phyloP scores from a whole-genome alignment of 1,140 invertebrate genomes.

The Dreissena polymorpha region DNA sequence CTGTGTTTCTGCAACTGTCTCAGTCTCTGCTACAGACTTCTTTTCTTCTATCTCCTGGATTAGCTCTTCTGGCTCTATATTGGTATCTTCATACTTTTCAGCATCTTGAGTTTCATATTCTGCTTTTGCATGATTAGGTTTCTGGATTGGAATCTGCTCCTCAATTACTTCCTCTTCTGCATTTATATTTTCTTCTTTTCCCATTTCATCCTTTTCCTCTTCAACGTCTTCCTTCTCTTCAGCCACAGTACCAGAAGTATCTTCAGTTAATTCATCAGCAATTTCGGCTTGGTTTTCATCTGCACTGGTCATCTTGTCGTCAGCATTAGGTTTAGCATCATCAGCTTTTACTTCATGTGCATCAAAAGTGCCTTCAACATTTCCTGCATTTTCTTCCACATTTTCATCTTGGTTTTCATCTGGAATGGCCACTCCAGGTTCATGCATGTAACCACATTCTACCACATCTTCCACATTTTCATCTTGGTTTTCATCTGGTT shows the following conservation, averaged over 20 bases:
- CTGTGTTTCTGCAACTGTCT: not conserved
- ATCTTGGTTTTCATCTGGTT: not conserved
- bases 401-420: not conserved
- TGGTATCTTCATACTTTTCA: not conserved
- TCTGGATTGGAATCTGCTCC: not conserved
- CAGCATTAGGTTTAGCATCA: not conserved
- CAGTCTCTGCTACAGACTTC: not conserved
- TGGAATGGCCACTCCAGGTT: not conserved
- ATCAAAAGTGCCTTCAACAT: not conserved
- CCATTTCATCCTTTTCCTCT: not conserved
- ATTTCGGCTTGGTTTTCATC: not conserved
- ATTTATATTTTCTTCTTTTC: not conserved
- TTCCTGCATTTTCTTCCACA: not conserved
- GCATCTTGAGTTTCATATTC: conserved; percentile 29
- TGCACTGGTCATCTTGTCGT: not conserved
- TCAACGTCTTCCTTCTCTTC: not conserved
- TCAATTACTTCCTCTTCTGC: not conserved
- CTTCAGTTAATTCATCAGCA: conserved; percentile 10
- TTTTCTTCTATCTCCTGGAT: conserved; percentile 1
- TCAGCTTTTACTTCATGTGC: not conserved
- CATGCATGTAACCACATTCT: not conserved
- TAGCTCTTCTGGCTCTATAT: not conserved
- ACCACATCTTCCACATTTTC: not conserved
- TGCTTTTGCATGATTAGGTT: not conserved
- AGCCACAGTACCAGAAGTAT: conserved; percentile 2